Base-by-base conservation (phyloP, 2,888 invertebrate genomes). In the Leptopilina myrica region DNA sequence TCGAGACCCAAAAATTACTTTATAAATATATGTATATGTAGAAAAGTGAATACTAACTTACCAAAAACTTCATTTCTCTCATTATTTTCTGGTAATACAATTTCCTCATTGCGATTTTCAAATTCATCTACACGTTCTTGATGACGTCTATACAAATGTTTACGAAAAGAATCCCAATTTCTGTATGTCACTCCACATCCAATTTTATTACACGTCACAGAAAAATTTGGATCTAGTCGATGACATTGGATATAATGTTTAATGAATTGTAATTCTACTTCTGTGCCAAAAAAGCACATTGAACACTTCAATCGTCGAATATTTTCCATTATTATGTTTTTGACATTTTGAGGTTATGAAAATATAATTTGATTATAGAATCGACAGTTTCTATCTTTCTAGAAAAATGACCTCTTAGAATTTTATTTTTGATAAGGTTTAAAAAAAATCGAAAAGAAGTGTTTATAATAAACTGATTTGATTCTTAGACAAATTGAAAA, bases 151-250 rank as follows among this genome's bases (percentile, higher is more conserved):
- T 49, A 49, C 49, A 49, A 49, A 49, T 49, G 11, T 49, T 49
- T 49, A 49, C 0, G 49, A 11, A 49, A 49, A 9, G 49, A 49
- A 49, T 49, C 11, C 9, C 49, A 49, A 49, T 49, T 49, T 49
- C 49, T 15, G 7, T 62, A 20, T 9, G 62, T 62, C 15, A 15
- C 20, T 62, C 62, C 62, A 15, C 62, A 62, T 15, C 62, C 62
- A 15, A 15, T 15, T 62, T 62, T 62, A 62, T 15, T 62, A 15
- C 62, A 62, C 8, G 15, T 62, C 62, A 62, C 62, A 62, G 62
- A 62, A 62, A 62, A 62, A 62, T 62, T 62, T 62, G 15, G 62
- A 62, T 62, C 20, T 20, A 62, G 15, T 15, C 59, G 62, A 62
- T 62, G 62, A 62, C 20, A 62, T 62, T 6, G 62, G 5, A 20